Evolutionary conservation across 2,888 invertebrate species (phyloP), one percentile per base, ranked within the genome.

Genomic region (Leucophenga maculata): DNA sequence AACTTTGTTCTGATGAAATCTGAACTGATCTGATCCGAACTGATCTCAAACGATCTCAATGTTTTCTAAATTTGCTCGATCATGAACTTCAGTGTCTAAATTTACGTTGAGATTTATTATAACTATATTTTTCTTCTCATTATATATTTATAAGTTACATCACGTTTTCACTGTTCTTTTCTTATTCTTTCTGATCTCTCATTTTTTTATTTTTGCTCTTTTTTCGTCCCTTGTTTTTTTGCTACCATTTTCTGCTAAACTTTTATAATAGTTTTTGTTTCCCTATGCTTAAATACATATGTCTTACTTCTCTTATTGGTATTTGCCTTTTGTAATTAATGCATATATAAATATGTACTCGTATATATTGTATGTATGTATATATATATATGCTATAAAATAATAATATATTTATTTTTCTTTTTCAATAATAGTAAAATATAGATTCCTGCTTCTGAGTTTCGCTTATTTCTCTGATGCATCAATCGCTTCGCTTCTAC

Each of bases 141-240:
- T 44, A 59, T 60, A 32, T 57, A 39, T 31, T 84, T 84, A 83
- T 84, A 76, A 77, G 80, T 83, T 84, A 80, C 85, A 80, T 80
- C 80, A 80, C 80, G 80, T 80, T 78, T 80, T 80, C 83, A 80
- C 80, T 80, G 80, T 80, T 80, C 80, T 84, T 80, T 83, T 83
- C 50, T 59, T 64, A 16, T 68, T 59, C 39, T 39, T 39, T 39
- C 11, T 39, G 11, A 1, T 39, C 39, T 39, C 39, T 39, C 8
- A 8, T 39, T 11, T 9, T 6, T 11, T 39, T 11, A 3, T 39
- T 39, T 39, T 8, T 9, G 9, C 4, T 32, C n/a, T n/a, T 26
- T 26, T 26, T 26, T 26, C 26, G 26, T 26, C 26, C 26, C 26
- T 26, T 26, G 26, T 26, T 26, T 26, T 26, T 26, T 26, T 26